Base-by-base conservation (phyloP, 2,797 vertebrate species). In the Neostethus bicornis region DNA sequence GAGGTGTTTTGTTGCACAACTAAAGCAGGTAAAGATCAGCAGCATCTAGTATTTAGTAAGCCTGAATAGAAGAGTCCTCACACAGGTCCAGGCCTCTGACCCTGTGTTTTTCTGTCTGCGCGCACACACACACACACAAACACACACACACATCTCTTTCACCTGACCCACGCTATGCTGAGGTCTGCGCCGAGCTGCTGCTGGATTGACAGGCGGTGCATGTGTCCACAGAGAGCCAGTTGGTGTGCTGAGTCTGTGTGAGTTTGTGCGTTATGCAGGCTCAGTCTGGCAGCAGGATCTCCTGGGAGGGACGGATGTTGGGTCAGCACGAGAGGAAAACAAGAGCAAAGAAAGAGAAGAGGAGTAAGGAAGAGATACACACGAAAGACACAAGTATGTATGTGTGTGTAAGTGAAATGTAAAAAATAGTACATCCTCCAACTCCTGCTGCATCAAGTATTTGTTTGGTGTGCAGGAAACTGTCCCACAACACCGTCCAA, bases 281-380 rank as follows among this genome's bases (percentile, higher is more conserved):
- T 66, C 68, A 41, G 70, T 66, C 60, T 72, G 67, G 62, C 69
- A 85, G 71, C 61, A 52, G 62, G n/a, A 73, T 85, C 85, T 82
- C 84, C 60, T 28, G 85, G 83, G 85, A 85, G 37, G 64, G 50
- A 73, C 44, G 75, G 61, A 70, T 83, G 79, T 75, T 84, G 77
- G 82, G 77, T 85, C 73, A 77, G 65, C 73, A 78, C 75, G 42
- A 85, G 82, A 83, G 66, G 70, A 81, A 85, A 83, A 83, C 82
- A 84, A 79, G 75, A 79, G 49, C 39, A 54, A 52, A 74, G 55
- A 51, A 73, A 70, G 61, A 65, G 63, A 70, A 76, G 43, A 71
- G 65, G 61, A 53, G 44, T 34, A 49, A 60, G 35, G 65, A 52
- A 64, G 65, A 50, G 55, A 70, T 67, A 66, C 51, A 78, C 71